Conservation (phyloP, 2,113 vertebrate species). For the Lamprologus sp. region DNA sequence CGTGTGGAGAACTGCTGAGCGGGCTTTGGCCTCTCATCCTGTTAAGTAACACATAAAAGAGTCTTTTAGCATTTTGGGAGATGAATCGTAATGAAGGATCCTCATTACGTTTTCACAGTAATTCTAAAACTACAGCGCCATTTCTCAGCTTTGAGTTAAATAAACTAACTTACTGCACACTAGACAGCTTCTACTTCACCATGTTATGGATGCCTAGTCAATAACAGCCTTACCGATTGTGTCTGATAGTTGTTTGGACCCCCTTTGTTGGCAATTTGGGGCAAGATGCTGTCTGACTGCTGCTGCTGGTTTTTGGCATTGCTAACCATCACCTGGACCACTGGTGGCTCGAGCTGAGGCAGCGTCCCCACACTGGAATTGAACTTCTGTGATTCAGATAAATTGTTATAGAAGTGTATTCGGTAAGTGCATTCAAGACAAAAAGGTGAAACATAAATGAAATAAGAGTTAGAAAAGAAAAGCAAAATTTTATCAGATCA, state of each 20-base stretch:
- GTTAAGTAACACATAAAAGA: background rate
- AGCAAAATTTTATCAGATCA: background rate
- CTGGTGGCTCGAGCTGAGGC: constrained; percentile 75
- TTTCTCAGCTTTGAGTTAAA: background rate
- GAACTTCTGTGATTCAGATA: constrained; percentile 66
- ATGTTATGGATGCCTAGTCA: background rate
- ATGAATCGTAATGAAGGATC: background rate
- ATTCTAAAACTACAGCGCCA: no score
- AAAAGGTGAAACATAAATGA: background rate
- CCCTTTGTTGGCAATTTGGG: constrained; percentile 73
- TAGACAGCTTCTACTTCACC: background rate
- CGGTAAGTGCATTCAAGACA: background rate
- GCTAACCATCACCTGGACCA: constrained; percentile 73
- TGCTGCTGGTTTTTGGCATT: constrained; percentile 67
- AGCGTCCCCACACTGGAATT: constrained; percentile 63
- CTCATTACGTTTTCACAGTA: background rate
- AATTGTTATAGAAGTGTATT: background rate
- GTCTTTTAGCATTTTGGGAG: background rate
- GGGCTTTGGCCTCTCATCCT: constrained; percentile 74
- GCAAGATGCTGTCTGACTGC: constrained; percentile 72
- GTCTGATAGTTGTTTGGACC: constrained; percentile 63
- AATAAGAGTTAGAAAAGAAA: background rate
- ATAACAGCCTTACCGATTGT: constrained; percentile 60
- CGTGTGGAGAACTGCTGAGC: constrained; percentile 52
- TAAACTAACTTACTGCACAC: background rate